Base-by-base conservation (phyloP, 2,797 vertebrate genomes). In the Crypturellus tataupa region DNA sequence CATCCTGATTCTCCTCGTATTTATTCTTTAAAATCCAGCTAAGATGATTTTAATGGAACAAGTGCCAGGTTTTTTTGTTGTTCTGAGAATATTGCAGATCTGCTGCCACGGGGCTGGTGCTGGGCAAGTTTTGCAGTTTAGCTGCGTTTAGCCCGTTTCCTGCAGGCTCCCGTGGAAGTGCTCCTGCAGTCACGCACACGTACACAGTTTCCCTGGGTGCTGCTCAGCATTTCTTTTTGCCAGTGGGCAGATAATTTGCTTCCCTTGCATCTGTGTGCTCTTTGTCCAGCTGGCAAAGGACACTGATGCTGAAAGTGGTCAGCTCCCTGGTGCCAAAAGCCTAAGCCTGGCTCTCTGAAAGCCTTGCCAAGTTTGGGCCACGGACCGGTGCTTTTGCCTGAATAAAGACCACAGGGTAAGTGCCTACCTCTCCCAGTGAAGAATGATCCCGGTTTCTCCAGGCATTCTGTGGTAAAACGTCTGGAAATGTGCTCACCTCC, bases 211-310 rank as follows among this genome's bases (percentile, higher is more conserved):
- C 87, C 35, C 73, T 87, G 87, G 89, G 82, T 93, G 88, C 88
- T 94, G 73, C 70, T 96, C 94, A 96, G 92, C 80, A 40, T 71
- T 94, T 96, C 87, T 93, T 90, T 69, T 56, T 86, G 94, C 87
- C 83, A 79, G 58, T 83, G 94, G 92, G 87, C 90, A 95, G 79
- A 79, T 94, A 85, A 88, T 90, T 90, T 95, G 93, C 76, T 96
- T 96, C 95, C 91, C 89, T 95, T 92, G 94, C 95, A 96, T 96
- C 90, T 96, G 90, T 77, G 94, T 53, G 24, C 85, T 92, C 72
- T 96, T 91, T 85, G 91, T 89, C 96, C 92, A 97, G 91, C 96
- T 97, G 97, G 95, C 94, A 97, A 42, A 96, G 82, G 67, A 80
- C 58, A n/a, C 75, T 80, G 87, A 90, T 96, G 92, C 95, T 96